Evolutionary conservation across 2,113 vertebrate genomes (phyloP).

Genomic region (Phainopepla nitens): DNA sequence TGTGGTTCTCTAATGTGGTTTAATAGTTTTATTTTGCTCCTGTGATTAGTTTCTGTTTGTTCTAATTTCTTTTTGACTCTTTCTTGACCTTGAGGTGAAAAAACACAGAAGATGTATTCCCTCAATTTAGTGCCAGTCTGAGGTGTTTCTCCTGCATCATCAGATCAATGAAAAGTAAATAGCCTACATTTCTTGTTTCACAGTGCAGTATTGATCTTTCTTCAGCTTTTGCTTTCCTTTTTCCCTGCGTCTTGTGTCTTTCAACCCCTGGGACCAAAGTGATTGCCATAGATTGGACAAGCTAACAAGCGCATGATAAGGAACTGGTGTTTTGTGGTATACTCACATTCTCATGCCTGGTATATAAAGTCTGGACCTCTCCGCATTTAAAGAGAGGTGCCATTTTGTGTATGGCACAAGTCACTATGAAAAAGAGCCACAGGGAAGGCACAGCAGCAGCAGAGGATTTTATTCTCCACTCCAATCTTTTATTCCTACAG

Average conservation of each 20-base stretch:
- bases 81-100: slow-evolving; percentile 84
- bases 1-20: slow-evolving; percentile 79
- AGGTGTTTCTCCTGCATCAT: slow-evolving; percentile 99
- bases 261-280: slow-evolving; percentile 95
- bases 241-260: slow-evolving; percentile 88
- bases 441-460: slow-evolving; percentile 56
- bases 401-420: slow-evolving; percentile 76
- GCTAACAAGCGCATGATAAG: slow-evolving; percentile 99
- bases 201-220: slow-evolving; percentile 98
- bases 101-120: slow-evolving; percentile 88
- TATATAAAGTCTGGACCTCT: slow-evolving; percentile 77
- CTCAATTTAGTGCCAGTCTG: slow-evolving; percentile 96
- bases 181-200: slow-evolving; percentile 99
- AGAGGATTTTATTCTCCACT: slow-evolving; percentile 65
- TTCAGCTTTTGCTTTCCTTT: slow-evolving; percentile 92
- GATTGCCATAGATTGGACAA: slow-evolving; percentile 99
- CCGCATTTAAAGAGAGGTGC: slow-evolving; percentile 79
- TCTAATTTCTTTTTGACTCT: slow-evolving; percentile 81
- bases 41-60: slow-evolving; percentile 84
- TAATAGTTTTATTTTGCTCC: slow-evolving; percentile 81
- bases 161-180: slow-evolving; percentile 99
- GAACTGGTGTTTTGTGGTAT: slow-evolving; percentile 82
- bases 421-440: slow-evolving; percentile 62
- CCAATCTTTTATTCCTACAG: slow-evolving; percentile 64
- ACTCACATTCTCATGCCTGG: slow-evolving; percentile 76